Evolutionary conservation across 2,797 vertebrate genomes (phyloP).

Genomic region (Chelonia mydas): DNA sequence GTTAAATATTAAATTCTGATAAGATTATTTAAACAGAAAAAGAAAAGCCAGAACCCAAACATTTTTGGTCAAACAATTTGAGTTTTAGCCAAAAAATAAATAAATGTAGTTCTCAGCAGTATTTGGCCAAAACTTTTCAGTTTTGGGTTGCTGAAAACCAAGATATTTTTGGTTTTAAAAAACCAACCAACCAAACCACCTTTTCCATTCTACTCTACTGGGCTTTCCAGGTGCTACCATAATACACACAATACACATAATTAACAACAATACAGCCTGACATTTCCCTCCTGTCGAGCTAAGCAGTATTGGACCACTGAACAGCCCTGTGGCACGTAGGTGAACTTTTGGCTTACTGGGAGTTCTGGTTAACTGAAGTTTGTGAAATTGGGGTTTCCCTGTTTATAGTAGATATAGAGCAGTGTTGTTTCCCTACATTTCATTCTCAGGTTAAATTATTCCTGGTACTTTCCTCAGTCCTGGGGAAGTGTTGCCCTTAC

Average conservation of each 20-base stretch:
- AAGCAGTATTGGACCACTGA: not conserved
- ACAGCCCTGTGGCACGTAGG: not conserved
- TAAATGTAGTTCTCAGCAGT: not conserved
- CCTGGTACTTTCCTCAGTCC: not conserved
- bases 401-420: not conserved
- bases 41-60: not conserved
- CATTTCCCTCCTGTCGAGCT: not conserved
- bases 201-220: not conserved
- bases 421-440: not conserved
- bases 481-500: constrained; percentile 7
- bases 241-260: not conserved
- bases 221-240: not conserved
- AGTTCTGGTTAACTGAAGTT: not conserved
- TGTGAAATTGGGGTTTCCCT: not conserved
- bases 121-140: not conserved
- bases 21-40: not conserved
- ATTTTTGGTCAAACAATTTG: not conserved
- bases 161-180: not conserved
- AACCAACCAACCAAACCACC: not conserved
- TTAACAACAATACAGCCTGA: not conserved
- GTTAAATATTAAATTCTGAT: not conserved
- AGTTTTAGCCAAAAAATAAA: not conserved
- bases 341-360: not conserved
- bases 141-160: not conserved
- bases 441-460: not conserved